A percentile compares a stretch with the other conserved stretches of the same genome.
phyloP scores from a whole-genome alignment of 2,888 invertebrate genomes.

The Gisinianus flammeolus region DNA sequence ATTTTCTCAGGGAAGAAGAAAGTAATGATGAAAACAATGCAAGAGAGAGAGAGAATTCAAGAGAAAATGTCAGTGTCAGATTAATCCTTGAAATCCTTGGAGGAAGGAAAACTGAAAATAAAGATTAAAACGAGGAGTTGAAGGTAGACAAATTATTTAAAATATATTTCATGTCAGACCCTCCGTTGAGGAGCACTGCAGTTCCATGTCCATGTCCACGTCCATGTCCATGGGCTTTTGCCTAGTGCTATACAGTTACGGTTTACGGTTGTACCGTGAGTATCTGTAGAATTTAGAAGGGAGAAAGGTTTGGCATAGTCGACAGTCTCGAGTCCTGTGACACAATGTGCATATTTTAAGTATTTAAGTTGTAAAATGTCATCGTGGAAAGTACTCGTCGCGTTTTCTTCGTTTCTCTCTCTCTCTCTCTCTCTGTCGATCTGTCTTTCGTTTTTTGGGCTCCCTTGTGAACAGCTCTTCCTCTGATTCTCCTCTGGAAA shows the following conservation, averaged over 20 bases:
- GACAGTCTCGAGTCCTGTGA: neutral
- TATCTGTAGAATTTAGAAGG: no score
- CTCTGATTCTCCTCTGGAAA: neutral
- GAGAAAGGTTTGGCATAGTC: neutral
- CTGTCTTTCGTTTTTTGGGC: slow-evolving; percentile 14
- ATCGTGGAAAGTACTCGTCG: neutral
- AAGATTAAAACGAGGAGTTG: no score
- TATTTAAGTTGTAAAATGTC: neutral
- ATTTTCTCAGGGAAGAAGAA: neutral
- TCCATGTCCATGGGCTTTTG: neutral
- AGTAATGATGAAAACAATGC: neutral
- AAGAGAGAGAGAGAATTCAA: neutral
- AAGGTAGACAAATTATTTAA: slow-evolving; percentile 17
- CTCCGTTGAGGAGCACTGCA: neutral
- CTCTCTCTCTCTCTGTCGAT: neutral
- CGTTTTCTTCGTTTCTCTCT: neutral
- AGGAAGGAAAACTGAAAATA: no score
- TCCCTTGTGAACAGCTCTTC: neutral
- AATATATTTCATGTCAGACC: neutral
- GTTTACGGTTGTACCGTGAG: no score
- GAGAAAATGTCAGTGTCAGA: neutral
- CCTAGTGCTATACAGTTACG: no score
- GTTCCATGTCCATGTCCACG: neutral
- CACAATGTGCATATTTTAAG: neutral
- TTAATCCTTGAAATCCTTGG: no score